Evolutionary conservation across 2,797 vertebrate genomes (phyloP).

Genomic region (Gobio occitaniae): DNA sequence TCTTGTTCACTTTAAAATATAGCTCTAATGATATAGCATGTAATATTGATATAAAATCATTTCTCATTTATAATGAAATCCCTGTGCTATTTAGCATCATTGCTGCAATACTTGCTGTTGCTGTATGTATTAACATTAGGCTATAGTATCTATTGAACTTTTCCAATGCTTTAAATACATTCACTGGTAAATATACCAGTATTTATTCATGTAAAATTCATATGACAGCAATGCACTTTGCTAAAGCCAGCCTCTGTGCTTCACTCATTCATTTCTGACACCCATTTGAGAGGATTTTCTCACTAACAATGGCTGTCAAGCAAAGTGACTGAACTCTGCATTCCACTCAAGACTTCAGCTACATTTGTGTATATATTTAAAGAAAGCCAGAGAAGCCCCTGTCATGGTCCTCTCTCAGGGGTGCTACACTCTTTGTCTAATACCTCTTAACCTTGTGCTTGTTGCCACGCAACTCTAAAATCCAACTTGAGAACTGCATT

Average conservation of each 20-base stretch:
- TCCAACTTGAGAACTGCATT: conserved; percentile 61
- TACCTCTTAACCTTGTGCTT: conserved; percentile 65
- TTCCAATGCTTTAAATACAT: neutral
- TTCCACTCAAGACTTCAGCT: conserved; percentile 13
- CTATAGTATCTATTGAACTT: neutral
- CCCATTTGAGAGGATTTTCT: conserved; percentile 5
- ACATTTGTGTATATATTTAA: conserved; percentile 20
- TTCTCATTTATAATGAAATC: neutral
- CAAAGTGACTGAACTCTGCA: conserved; percentile 10
- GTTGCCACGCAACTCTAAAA: conserved; percentile 77
- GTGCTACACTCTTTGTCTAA: conserved; percentile 65
- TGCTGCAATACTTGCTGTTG: neutral
- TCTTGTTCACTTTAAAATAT: neutral
- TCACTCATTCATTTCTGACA: neutral
- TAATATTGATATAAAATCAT: neutral
- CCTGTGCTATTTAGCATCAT: neutral
- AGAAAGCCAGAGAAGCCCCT: conserved; percentile 33
- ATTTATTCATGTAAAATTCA: too few species aligned
- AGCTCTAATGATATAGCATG: neutral
- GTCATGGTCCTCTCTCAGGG: neutral
- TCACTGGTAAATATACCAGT: neutral
- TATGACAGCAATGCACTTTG: neutral
- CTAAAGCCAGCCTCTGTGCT: neutral
- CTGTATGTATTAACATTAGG: neutral
- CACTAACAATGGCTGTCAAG: neutral